phyloP scores from a whole-genome alignment of 2,888 invertebrate species.

The Pollenia angustigena region DNA sequence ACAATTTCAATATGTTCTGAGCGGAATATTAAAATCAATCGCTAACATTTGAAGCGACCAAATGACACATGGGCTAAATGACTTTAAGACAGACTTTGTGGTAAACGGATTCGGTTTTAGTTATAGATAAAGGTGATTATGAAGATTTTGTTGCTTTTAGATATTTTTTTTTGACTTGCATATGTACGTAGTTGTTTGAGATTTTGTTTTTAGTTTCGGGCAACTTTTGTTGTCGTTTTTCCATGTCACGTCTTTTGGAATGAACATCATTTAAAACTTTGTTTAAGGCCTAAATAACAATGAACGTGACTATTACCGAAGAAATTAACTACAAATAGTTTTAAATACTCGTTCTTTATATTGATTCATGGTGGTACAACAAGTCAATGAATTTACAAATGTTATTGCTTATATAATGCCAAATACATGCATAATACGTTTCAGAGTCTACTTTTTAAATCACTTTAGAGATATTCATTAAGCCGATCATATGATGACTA shows the following conservation, averaged over 20 bases:
- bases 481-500: slow-evolving; percentile 9
- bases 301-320: slow-evolving; percentile 67
- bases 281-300: slow-evolving; percentile 67
- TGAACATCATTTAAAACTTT: slow-evolving; percentile 64
- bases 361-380: slow-evolving; percentile 57
- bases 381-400: slow-evolving; percentile 61
- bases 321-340: slow-evolving; percentile 11
- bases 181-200: no score
- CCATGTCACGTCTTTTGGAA: slow-evolving; percentile 64
- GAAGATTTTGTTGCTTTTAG: slow-evolving; percentile 31
- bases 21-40: slow-evolving; percentile 62
- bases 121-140: slow-evolving; percentile 48
- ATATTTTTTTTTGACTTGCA: slow-evolving; percentile 3
- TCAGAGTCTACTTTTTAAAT: background rate
- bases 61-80: slow-evolving; percentile 33
- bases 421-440: slow-evolving; percentile 65
- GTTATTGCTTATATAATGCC: slow-evolving; percentile 63
- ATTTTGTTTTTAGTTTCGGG: background rate
- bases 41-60: slow-evolving; percentile 28
- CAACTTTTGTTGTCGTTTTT: slow-evolving; percentile 32
- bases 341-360: background rate
- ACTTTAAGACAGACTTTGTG: slow-evolving; percentile 1
- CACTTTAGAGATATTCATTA: background rate
- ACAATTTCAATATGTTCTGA: slow-evolving; percentile 68
- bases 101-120: background rate